Conservation (phyloP, 2,113 vertebrate species). For the Anoura caudifer region DNA sequence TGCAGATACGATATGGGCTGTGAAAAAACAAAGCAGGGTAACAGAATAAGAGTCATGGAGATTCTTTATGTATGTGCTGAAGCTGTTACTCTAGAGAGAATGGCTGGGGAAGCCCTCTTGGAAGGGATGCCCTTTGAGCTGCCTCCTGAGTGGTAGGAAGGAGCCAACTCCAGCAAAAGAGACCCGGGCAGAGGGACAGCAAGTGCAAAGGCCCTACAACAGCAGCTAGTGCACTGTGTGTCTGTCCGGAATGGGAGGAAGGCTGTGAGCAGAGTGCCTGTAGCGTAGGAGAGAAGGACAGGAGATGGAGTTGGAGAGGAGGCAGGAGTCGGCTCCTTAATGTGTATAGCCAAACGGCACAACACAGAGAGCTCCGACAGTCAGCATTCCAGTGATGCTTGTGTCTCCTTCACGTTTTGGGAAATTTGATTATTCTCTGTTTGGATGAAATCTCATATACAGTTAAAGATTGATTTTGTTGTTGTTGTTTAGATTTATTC, state of each 20-base stretch:
- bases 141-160: background rate
- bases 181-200: background rate
- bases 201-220: background rate
- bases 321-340: background rate
- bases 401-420: background rate
- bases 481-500: background rate
- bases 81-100: background rate
- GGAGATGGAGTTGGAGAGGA: background rate
- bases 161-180: background rate
- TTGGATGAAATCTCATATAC: background rate
- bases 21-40: background rate
- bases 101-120: background rate
- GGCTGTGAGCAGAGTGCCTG: fast-evolving
- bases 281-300: background rate
- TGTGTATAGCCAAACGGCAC: background rate
- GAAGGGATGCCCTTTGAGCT: background rate
- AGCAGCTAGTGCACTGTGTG: too few species aligned
- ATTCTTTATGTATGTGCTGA: background rate
- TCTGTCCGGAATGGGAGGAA: background rate
- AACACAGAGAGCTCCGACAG: background rate
- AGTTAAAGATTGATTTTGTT: background rate
- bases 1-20: background rate
- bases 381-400: background rate
- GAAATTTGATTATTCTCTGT: background rate
- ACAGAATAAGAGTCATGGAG: background rate